Conservation (phyloP, 2,797 vertebrate species). For the Botia kubotai region DNA sequence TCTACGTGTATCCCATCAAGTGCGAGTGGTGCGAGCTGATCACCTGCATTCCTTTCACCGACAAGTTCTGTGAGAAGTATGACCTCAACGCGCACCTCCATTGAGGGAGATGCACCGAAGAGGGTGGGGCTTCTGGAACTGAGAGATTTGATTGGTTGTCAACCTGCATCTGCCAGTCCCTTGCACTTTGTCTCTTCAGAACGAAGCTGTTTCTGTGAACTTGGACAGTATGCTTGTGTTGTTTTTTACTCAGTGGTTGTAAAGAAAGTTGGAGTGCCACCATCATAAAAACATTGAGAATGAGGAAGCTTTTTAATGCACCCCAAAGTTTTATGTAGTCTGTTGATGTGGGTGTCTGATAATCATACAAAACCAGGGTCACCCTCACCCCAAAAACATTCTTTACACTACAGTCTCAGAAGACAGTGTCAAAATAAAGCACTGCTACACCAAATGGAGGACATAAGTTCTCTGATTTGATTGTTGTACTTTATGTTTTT, state of each 20-base stretch:
- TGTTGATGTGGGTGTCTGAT: slow-evolving; percentile 63
- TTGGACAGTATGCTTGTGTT: slow-evolving; percentile 70
- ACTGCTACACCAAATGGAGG: slow-evolving; percentile 74
- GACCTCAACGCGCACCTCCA: slow-evolving; percentile 97
- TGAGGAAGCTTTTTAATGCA: slow-evolving; percentile 52
- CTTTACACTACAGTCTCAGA: slow-evolving; percentile 35
- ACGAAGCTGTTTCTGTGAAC: slow-evolving; percentile 66
- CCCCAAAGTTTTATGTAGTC: slow-evolving; percentile 64
- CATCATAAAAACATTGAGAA: slow-evolving; percentile 59
- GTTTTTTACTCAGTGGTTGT: slow-evolving; percentile 71
- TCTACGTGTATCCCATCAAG: slow-evolving; percentile 94
- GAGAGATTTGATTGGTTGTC: slow-evolving; percentile 45
- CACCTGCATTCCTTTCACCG: slow-evolving; percentile 98
- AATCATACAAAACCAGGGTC: slow-evolving; percentile 33
- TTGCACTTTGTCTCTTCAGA: slow-evolving; percentile 39
- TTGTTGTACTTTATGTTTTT: slow-evolving; percentile 64
- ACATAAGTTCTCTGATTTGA: slow-evolving; percentile 57
- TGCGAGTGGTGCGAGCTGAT: slow-evolving; percentile 97
- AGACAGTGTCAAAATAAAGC: slow-evolving; percentile 64
- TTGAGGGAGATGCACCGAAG: slow-evolving; percentile 70
- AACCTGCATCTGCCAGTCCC: slow-evolving; percentile 42
- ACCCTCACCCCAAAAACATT: slow-evolving; percentile 60
- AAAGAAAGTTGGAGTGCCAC: slow-evolving; percentile 69
- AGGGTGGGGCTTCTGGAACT: neutral
- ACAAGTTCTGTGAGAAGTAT: slow-evolving; percentile 99